These are phyloP conservation scores for Eciton burchellii DNA, from an alignment of 1,140 invertebrate species.

Conservation along the genomic window DNA sequence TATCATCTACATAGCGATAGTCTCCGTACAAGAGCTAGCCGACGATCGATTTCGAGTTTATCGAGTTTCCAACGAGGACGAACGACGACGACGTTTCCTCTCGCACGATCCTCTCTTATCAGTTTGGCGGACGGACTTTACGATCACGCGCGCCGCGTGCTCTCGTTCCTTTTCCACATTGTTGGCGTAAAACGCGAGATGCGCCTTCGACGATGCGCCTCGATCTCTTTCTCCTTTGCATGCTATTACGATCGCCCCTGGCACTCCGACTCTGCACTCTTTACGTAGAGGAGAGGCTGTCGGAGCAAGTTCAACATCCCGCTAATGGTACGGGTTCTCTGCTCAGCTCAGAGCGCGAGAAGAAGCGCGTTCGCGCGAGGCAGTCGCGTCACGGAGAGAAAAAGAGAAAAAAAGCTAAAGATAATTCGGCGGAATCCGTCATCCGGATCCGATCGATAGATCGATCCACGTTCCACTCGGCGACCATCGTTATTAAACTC, in stretches of 20 bases:
- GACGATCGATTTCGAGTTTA: too few species aligned
- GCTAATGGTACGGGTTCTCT: conserved; percentile 69
- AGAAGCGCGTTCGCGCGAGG: conserved; percentile 25
- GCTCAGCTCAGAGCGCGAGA: not conserved
- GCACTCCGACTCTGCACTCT: conserved; percentile 48
- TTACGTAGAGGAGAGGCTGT: conserved; percentile 40
- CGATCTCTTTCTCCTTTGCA: conserved; percentile 49
- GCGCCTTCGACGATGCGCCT: conserved; percentile 31
- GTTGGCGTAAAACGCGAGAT: too few species aligned
- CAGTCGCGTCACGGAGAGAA: conserved; percentile 16
- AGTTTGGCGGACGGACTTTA: too few species aligned
- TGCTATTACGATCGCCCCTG: conserved; percentile 64
- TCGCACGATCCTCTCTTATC: too few species aligned
- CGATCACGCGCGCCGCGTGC: too few species aligned
- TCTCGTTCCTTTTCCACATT: too few species aligned
- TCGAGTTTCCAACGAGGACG: too few species aligned
- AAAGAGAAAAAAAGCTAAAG: conserved; percentile 27
- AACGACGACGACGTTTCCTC: too few species aligned
- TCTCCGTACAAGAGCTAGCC: too few species aligned
- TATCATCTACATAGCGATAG: too few species aligned
- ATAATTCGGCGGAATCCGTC: conserved; percentile 33
- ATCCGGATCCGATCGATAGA: conserved; percentile 37
- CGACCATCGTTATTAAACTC: too few species aligned
- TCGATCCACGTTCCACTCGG: too few species aligned
- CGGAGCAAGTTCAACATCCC: conserved; percentile 72